Conservation (phyloP, 2,888 invertebrate genomes). For the Archips crataeganus region DNA sequence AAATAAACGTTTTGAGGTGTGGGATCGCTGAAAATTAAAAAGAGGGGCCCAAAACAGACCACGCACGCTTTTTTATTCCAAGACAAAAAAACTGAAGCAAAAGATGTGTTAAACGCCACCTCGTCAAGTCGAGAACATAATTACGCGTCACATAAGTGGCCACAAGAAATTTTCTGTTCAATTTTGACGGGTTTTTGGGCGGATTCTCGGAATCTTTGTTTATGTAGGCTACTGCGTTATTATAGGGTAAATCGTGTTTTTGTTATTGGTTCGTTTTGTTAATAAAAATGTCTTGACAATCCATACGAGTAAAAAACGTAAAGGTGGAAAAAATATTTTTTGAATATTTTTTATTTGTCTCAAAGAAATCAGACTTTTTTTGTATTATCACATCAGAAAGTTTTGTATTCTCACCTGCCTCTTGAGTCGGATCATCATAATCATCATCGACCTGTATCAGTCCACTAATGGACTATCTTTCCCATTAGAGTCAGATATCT, state of each 20-base stretch:
- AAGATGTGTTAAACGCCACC: neutral
- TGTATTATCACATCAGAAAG: no score
- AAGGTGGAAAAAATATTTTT: neutral
- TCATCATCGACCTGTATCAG: no score
- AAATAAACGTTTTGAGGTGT: no score
- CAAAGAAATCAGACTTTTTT: no score
- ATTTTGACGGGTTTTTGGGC: slow-evolving; percentile 46
- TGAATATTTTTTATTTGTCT: no score
- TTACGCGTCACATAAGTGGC: slow-evolving; percentile 4
- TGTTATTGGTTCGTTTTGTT: neutral
- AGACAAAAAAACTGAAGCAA: neutral
- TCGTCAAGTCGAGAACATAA: slow-evolving; percentile 15
- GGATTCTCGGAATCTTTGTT: slow-evolving; percentile 44
- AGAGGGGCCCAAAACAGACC: neutral
- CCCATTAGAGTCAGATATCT: no score
- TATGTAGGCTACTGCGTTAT: slow-evolving; percentile 39
- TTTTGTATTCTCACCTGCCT: no score
- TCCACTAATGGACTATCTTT: no score
- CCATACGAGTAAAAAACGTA: neutral
- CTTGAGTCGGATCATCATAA: no score
- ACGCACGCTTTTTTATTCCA: neutral
- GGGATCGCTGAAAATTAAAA: neutral
- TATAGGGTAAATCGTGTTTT: slow-evolving; percentile 11
- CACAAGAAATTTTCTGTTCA: neutral
- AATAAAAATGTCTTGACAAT: slow-evolving; percentile 19